These are phyloP conservation scores for Trematomus loennbergii DNA, from an alignment of 2,113 vertebrate species.

Conservation along the genomic window DNA sequence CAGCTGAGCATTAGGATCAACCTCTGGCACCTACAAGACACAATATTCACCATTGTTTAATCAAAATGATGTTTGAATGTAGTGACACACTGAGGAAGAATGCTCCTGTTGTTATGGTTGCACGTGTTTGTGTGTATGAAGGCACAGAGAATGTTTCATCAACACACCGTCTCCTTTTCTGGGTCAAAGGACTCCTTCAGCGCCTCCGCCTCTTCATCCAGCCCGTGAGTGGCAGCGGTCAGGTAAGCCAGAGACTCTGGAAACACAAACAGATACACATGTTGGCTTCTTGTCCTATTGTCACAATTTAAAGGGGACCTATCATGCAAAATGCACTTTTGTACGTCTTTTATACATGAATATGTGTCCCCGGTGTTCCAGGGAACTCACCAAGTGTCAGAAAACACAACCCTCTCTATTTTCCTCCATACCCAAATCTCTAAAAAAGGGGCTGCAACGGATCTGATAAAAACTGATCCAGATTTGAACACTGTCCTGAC, in stretches of 20 bases:
- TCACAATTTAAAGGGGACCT: too few species aligned
- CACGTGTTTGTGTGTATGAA: not conserved
- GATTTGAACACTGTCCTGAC: too few species aligned
- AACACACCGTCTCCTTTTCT: constrained; percentile 93
- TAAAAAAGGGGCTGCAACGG: too few species aligned
- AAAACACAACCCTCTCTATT: too few species aligned
- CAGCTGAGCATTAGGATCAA: constrained; percentile 91
- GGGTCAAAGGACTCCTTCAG: constrained; percentile 95
- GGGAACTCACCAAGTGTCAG: too few species aligned
- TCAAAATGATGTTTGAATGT: not conserved
- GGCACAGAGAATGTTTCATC: not conserved
- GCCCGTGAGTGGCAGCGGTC: constrained; percentile 95
- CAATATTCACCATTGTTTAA: not conserved
- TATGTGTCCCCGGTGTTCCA: too few species aligned
- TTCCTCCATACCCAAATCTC: too few species aligned
- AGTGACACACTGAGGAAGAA: too few species aligned
- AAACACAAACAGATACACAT: constrained; percentile 7
- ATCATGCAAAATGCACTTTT: too few species aligned
- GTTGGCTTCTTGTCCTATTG: not conserved
- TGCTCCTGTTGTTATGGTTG: not conserved
- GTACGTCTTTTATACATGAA: too few species aligned
- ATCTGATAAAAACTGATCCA: too few species aligned
- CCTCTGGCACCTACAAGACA: constrained; percentile 89
- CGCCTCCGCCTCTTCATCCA: constrained; percentile 95
- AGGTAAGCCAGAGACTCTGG: constrained; percentile 97